Conservation (phyloP, 2,797 vertebrate genomes). For the Anguilla pacifica region DNA sequence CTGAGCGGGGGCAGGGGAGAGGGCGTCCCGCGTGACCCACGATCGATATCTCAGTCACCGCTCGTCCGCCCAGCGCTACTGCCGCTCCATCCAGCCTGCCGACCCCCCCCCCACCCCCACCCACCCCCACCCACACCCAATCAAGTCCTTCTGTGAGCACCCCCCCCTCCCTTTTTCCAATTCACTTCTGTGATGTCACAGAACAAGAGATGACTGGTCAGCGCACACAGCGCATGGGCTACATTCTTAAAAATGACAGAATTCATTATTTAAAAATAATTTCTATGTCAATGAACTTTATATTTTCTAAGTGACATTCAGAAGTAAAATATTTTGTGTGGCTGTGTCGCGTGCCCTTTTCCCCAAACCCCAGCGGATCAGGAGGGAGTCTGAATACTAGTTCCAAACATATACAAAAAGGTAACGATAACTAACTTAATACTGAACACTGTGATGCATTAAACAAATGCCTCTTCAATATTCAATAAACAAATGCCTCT, state of each 20-base stretch:
- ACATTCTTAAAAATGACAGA: not conserved
- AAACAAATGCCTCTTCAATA: too few relatives aligned
- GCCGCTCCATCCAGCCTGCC: not conserved
- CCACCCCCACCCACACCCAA: too few relatives aligned
- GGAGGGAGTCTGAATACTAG: too few relatives aligned
- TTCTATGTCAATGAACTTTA: not conserved
- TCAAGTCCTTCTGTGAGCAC: too few relatives aligned
- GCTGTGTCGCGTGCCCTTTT: too few relatives aligned
- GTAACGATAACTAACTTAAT: too few relatives aligned
- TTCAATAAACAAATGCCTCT: too few relatives aligned
- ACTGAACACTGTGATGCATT: too few relatives aligned
- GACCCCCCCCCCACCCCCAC: not conserved
- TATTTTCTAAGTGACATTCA: not conserved
- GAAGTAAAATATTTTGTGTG: not conserved
- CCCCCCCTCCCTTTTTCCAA: not conserved
- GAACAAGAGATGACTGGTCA: not conserved
- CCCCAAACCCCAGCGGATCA: too few relatives aligned
- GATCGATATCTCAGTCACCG: conserved; percentile 41
- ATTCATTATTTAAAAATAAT: not conserved
- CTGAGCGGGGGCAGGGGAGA: conserved; percentile 30
- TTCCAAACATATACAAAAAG: too few relatives aligned
- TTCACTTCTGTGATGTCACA: not conserved
- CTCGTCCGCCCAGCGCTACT: conserved; percentile 16
- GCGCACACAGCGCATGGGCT: too few relatives aligned
- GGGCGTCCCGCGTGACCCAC: conserved; percentile 23